A percentile compares a stretch with the other conserved stretches of the same genome.
These are phyloP conservation scores for Neodon shergylaensis DNA, from an alignment of 2,113 vertebrate genomes.

Conservation along the genomic window DNA sequence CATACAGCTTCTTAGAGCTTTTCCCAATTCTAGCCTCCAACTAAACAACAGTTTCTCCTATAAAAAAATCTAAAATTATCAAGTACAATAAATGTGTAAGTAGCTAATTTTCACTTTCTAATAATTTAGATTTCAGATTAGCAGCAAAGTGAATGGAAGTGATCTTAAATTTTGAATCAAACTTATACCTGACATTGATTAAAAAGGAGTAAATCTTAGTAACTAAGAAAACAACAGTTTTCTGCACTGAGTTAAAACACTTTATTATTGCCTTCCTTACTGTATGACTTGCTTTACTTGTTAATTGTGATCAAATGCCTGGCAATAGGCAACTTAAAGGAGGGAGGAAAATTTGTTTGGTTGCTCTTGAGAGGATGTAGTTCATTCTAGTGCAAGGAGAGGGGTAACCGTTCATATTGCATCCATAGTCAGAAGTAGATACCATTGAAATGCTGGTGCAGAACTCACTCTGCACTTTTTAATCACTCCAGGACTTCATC, in stretches of 20 bases:
- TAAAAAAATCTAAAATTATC: not conserved
- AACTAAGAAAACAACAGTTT: not conserved
- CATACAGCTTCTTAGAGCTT: not conserved
- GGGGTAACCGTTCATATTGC: not conserved
- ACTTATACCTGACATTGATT: not conserved
- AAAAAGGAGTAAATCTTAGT: not conserved
- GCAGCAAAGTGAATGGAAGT: too few relatives aligned
- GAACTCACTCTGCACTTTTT: too few relatives aligned
- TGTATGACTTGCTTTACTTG: not conserved
- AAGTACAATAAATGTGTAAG: not conserved
- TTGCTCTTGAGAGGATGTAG: not conserved
- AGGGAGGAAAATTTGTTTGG: not conserved
- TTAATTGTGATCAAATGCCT: not conserved
- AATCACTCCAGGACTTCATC: too few relatives aligned
- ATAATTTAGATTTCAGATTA: not conserved
- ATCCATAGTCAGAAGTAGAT: not conserved
- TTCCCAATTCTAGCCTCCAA: not conserved
- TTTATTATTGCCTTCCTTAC: not conserved
- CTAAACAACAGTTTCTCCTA: not conserved
- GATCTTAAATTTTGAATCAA: not conserved
- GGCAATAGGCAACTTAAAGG: not conserved
- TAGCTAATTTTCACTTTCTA: not conserved
- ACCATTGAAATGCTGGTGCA: too few relatives aligned
- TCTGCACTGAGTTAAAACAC: not conserved
- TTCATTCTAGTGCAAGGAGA: not conserved